These are phyloP conservation scores for Epizoanthus ramosus DNA, from an alignment of 92 coral and sea anemone genomes.

Conservation along the genomic window DNA sequence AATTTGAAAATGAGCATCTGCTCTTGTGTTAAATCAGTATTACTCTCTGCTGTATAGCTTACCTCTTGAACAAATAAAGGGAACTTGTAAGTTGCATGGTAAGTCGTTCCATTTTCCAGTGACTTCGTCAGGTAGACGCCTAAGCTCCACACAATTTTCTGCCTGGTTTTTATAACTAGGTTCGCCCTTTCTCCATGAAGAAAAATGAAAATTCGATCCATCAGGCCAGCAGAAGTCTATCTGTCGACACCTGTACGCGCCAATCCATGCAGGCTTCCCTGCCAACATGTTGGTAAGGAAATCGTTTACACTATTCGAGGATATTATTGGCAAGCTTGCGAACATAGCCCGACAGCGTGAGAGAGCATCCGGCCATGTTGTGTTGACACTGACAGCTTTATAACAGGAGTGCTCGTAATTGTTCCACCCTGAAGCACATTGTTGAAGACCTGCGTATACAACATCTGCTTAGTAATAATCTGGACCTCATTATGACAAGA, in stretches of 20 bases:
- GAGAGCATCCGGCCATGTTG: neutral
- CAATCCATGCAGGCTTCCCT: neutral
- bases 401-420: neutral
- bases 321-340: neutral
- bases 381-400: neutral
- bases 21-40: no score
- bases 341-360: neutral
- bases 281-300: neutral
- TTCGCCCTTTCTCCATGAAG: neutral
- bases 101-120: constrained; percentile 8
- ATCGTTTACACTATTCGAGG: neutral
- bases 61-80: constrained; percentile 3
- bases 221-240: constrained; percentile 6
- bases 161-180: neutral
- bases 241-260: neutral
- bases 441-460: neutral
- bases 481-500: no score
- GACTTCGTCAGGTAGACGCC: neutral
- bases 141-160: neutral
- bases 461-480: no score
- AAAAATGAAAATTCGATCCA: neutral
- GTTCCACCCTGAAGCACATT: neutral
- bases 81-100: neutral
- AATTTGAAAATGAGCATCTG: no score
- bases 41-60: neutral